Percentiles rank a stretch among this genome's conserved stretches.
phyloP scores from a whole-genome alignment of 2,888 invertebrate genomes.

The Cephonodes hylas region DNA sequence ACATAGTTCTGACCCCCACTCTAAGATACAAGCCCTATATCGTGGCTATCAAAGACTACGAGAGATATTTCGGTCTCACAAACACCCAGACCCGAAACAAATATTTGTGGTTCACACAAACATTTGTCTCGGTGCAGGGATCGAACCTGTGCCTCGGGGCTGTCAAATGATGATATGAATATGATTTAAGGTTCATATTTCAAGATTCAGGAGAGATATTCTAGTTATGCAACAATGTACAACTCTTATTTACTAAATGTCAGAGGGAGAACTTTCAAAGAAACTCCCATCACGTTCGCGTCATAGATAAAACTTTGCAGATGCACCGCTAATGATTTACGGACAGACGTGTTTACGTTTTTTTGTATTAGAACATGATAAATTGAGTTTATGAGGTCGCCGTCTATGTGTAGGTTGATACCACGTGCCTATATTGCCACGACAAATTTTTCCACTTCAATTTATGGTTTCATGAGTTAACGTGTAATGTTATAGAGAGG shows the following conservation, averaged over 20 bases:
- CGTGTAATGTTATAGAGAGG: too few relatives aligned
- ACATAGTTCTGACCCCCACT: too few relatives aligned
- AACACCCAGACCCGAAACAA: too few relatives aligned
- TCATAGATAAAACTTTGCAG: slow-evolving; percentile 7
- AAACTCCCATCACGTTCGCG: not conserved
- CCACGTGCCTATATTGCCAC: not conserved
- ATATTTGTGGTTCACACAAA: too few relatives aligned
- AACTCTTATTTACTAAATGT: not conserved
- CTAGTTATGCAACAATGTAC: not conserved
- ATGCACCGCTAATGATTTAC: slow-evolving; percentile 8
- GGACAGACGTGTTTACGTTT: not conserved
- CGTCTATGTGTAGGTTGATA: not conserved
- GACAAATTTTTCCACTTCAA: not conserved
- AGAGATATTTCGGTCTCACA: too few relatives aligned
- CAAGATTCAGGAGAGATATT: not conserved
- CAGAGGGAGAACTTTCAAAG: not conserved
- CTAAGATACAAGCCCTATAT: too few relatives aligned
- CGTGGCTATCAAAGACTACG: too few relatives aligned
- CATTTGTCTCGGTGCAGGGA: too few relatives aligned
- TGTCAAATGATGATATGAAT: too few relatives aligned
- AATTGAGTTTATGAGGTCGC: slow-evolving; percentile 3
- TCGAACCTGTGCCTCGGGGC: too few relatives aligned
- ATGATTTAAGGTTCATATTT: too few relatives aligned
- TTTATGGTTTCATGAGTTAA: too few relatives aligned
- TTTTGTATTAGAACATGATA: slow-evolving; percentile 2